Evolutionary conservation across 2,888 invertebrate genomes (phyloP).

Genomic region (Ochropacha duplaris): DNA sequence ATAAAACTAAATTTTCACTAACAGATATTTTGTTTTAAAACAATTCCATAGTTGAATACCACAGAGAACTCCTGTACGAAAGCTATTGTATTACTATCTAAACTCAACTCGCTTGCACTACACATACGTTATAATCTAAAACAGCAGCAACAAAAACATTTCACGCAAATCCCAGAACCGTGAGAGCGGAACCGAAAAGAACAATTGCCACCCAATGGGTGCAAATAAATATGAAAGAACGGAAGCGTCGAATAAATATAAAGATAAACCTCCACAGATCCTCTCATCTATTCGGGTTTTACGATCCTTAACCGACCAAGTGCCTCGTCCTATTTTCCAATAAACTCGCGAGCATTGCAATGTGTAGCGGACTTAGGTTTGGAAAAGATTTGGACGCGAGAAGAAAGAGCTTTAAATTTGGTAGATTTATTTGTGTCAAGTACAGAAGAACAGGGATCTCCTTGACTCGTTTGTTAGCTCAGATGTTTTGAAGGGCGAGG

Average conservation of each 20-base stretch:
- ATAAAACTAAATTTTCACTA: too few species aligned
- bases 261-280: constrained; percentile 18
- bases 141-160: not conserved
- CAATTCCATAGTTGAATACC: too few species aligned
- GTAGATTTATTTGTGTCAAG: not conserved
- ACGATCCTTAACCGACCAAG: constrained; percentile 16
- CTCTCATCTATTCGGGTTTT: constrained; percentile 25
- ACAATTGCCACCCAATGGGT: not conserved
- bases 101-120: too few species aligned
- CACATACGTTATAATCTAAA: not conserved
- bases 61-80: too few species aligned
- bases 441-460: too few species aligned
- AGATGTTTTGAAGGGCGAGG: too few species aligned
- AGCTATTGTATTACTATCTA: too few species aligned
- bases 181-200: not conserved
- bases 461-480: too few species aligned
- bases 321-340: not conserved
- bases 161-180: constrained; percentile 7
- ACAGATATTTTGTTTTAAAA: too few species aligned
- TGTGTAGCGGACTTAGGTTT: not conserved
- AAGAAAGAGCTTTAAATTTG: not conserved
- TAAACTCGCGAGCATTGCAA: not conserved
- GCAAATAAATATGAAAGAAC: constrained; percentile 17
- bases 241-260: constrained; percentile 21
- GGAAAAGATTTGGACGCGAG: not conserved